Percentiles rank a stretch among this genome's conserved stretches.
phyloP scores from a whole-genome alignment of 2,797 vertebrate genomes.

The Benthosema pterotum region DNA sequence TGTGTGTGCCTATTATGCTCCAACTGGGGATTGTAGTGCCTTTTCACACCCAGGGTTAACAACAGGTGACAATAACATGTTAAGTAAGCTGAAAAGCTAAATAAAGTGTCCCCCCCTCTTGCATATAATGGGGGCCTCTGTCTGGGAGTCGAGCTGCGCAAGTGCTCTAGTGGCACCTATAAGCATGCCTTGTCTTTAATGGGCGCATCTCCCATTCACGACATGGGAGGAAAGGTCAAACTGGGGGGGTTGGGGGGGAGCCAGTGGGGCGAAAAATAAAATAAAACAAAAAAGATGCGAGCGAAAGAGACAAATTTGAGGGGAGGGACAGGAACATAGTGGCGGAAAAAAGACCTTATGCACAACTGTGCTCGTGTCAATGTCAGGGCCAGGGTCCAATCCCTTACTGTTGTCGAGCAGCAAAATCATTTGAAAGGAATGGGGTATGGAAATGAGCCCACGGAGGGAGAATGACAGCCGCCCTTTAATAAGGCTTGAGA shows the following conservation, averaged over 20 bases:
- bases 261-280: no score
- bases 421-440: conserved; percentile 43
- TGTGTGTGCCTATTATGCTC: conserved; percentile 20
- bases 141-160: conserved; percentile 45
- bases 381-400: conserved; percentile 45
- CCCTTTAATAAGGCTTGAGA: conserved; percentile 56
- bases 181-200: conserved; percentile 54
- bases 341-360: conserved; percentile 5
- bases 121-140: conserved; percentile 47
- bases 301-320: conserved; percentile 1
- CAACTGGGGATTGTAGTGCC: conserved; percentile 22
- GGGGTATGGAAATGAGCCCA: conserved; percentile 59
- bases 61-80: conserved; percentile 56
- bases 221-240: conserved; percentile 36
- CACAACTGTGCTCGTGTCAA: conserved; percentile 27
- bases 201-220: conserved; percentile 31
- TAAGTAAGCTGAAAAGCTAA: conserved; percentile 61
- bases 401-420: conserved; percentile 37
- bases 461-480: conserved; percentile 42
- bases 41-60: conserved; percentile 64
- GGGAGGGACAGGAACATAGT: neutral
- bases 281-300: conserved; percentile 4
- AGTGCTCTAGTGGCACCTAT: conserved; percentile 50
- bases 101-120: conserved; percentile 47
- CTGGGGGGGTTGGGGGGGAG: no score